Evolutionary conservation across 2,113 vertebrate genomes (phyloP).

Genomic region (Mionectes macconnelli): DNA sequence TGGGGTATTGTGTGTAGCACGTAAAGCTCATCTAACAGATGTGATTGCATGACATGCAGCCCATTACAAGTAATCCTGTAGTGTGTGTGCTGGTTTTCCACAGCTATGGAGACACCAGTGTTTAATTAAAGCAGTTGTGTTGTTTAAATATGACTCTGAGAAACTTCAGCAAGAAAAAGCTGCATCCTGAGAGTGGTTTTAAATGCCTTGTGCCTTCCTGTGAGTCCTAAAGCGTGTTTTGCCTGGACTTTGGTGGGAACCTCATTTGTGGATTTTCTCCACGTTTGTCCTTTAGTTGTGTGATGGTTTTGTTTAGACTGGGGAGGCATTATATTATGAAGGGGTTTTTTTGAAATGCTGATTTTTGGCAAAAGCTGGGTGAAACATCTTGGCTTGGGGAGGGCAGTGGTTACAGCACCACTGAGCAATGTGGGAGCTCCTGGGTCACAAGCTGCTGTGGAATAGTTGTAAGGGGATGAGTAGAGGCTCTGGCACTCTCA

Average conservation of each 20-base stretch:
- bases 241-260: slow-evolving; percentile 50
- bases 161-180: slow-evolving; percentile 40
- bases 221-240: slow-evolving; percentile 42
- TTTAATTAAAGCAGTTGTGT: slow-evolving; percentile 3
- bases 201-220: slow-evolving; percentile 30
- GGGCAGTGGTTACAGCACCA: not conserved
- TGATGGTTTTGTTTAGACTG: not conserved
- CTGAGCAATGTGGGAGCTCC: not conserved
- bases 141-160: slow-evolving; percentile 20
- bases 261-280: slow-evolving; percentile 43
- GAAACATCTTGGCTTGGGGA: not conserved
- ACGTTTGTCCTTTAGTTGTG: not conserved
- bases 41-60: not conserved
- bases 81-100: not conserved
- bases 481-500: not conserved
- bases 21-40: not conserved
- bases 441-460: not conserved
- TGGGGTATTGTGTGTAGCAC: not conserved
- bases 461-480: not conserved
- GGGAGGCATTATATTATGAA: not conserved
- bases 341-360: not conserved
- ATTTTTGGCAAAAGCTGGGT: not conserved
- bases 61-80: not conserved
- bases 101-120: not conserved
- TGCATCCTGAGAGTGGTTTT: slow-evolving; percentile 33